Evolutionary conservation across 2,888 invertebrate genomes (phyloP), one percentile per base, ranked within the genome.

Genomic region (Onchidella celtica): DNA sequence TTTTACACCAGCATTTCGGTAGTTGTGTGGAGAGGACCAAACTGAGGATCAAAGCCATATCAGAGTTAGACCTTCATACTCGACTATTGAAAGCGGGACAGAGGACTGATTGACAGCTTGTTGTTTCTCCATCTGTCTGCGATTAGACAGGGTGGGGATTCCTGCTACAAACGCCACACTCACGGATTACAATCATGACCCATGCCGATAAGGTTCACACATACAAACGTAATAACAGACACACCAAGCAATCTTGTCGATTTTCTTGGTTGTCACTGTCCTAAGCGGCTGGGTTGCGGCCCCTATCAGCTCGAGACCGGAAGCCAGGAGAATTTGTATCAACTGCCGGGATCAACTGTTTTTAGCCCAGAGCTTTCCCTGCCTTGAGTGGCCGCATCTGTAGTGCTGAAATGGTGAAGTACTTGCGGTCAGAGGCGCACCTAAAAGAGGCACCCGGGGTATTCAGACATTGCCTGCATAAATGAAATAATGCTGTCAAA

Each of bases 61-160:
- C n/a, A n/a, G n/a, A n/a, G n/a, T n/a, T n/a, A n/a, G n/a, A n/a
- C n/a, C n/a, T n/a, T n/a, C n/a, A n/a, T n/a, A n/a, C n/a, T n/a
- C n/a, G n/a, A n/a, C n/a, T 69, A 69, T 69, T 29, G 27, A 47
- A 47, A 47, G 69, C 69, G 47, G 40, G 36, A 66, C 27, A n/a
- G 40, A 27, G 29, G 47, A 17, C 38, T 24, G 27, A 32, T 57
- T 74, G 74, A 61, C 74, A 74, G 74, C 59, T 73, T n/a, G 59
- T 63, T 38, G 74, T 74, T 74, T 61, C 74, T 74, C 74, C 74
- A 63, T 74, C 74, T 74, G 74, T 61, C 61, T 61, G 38, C 63
- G 59, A 63, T 74, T 74, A 74, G 61, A 59, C 61, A 63, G 59
- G 74, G 40, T 40, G 74, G 55, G 27, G 74, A 61, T 61, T 63